These are phyloP conservation scores for Acleris sparsana DNA, from an alignment of 2,888 invertebrate genomes.

Conservation along the genomic window DNA sequence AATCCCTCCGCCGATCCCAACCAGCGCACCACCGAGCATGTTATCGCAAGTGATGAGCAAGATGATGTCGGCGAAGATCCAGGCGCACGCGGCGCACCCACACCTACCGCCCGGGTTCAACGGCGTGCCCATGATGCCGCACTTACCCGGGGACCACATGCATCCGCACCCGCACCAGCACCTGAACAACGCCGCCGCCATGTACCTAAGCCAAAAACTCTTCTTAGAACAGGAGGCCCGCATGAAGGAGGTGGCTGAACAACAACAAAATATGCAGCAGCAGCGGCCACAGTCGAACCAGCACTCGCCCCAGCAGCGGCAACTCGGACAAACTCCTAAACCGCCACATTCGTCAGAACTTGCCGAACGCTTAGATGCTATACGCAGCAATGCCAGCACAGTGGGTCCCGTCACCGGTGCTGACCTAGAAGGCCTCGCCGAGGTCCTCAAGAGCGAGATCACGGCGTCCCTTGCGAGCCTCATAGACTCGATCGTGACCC, in stretches of 20 bases:
- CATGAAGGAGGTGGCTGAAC: conserved; percentile 87
- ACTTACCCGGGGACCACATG: conserved; percentile 80
- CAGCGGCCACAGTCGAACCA: conserved; percentile 85
- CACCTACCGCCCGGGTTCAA: conserved; percentile 85
- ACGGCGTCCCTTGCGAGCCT: conserved; percentile 91
- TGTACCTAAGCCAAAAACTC: conserved; percentile 91
- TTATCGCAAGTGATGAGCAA: conserved; percentile 86
- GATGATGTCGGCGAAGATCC: conserved; percentile 86
- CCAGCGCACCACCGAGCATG: conserved; percentile 78
- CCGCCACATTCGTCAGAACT: conserved; percentile 86
- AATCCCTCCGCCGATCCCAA: conserved; percentile 73
- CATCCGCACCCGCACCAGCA: conserved; percentile 79
- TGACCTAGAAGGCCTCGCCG: conserved; percentile 95
- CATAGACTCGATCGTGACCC: conserved; percentile 93
- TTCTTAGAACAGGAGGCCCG: conserved; percentile 91
- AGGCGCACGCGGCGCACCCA: conserved; percentile 79
- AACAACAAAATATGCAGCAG: conserved; percentile 80
- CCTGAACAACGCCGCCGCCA: conserved; percentile 85
- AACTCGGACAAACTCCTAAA: conserved; percentile 73
- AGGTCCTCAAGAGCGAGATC: conserved; percentile 95
- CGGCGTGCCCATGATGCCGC: conserved; percentile 83
- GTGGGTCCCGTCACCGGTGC: conserved; percentile 88
- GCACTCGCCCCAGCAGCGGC: conserved; percentile 81
- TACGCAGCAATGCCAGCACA: conserved; percentile 87
- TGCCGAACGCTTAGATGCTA: conserved; percentile 90